Base-by-base conservation (phyloP, 2,888 invertebrate species). In the Sycophila texana region DNA sequence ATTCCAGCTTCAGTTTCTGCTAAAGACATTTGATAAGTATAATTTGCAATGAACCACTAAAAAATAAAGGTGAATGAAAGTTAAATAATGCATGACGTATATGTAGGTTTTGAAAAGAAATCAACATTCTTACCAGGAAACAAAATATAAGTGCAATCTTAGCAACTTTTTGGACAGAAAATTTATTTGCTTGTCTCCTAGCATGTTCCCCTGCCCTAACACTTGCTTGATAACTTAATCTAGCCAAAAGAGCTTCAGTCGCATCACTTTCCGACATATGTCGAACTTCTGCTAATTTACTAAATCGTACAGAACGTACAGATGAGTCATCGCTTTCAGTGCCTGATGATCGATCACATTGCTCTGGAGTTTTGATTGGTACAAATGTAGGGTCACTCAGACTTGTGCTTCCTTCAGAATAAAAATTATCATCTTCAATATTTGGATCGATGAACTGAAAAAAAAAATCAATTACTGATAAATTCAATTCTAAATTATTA, bases 21-120 rank as follows among this genome's bases (percentile, higher is more conserved):
- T 82, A 98, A 91, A 70, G 98, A 97, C 87, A 97, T 92, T 90
- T 98, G 98, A 91, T 97, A 98, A 77, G 96, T 94, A 89, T 98
- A 97, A 91, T 98, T 98, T 77, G 97, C 97, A 86, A 96, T 91
- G 91, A 99, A 98, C 98, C 98, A 99, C 96, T 98, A 92, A 93
- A 94, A 85, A 83, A 84, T 78, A 76, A 74, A 73, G 7, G 10
- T 7, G 80, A 20, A 72, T 66, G 47, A 26, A 18, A 47, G 18
- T 63, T 30, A 18, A 66, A 57, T 20, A 47, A 58, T 74, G 30
- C 7, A 7, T 30, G 30, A 18, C 53, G 49, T n/a, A 20, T 55
- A 47, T 22, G 20, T 16, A 3, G 2, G 49, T 57, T 53, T 47
- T 16, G 18, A 53, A 55, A 68, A 4, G 26, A 22, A 47, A 49